A percentile compares a stretch with the other conserved stretches of the same genome.
These are phyloP conservation scores for Oncorhynchus mykiss DNA, from an alignment of 2,113 vertebrate genomes.

Conservation along the genomic window DNA sequence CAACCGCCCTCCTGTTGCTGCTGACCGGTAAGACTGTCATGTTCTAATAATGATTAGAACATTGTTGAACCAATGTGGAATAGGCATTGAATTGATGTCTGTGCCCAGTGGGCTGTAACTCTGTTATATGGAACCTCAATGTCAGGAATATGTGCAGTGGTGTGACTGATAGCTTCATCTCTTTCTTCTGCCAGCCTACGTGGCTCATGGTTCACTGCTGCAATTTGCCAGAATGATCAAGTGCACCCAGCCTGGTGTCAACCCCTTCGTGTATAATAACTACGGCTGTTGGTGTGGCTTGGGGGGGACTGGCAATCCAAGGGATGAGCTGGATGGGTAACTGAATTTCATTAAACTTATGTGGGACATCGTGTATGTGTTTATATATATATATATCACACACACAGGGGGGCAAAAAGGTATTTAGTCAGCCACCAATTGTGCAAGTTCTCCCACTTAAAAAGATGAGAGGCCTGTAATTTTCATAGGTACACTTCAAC, in stretches of 20 bases:
- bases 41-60: not conserved
- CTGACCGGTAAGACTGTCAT: conserved; percentile 49
- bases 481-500: no score
- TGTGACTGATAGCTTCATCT: not conserved
- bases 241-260: conserved; percentile 70
- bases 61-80: not conserved
- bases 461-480: no score
- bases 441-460: no score
- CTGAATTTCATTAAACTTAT: not conserved
- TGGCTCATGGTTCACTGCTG: conserved; percentile 47
- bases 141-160: not conserved
- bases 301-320: conserved; percentile 77
- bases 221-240: conserved; percentile 74
- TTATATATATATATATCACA: no score
- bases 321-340: conserved; percentile 82
- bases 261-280: conserved; percentile 58
- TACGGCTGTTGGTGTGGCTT: conserved; percentile 90
- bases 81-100: not conserved
- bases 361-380: not conserved
- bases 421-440: no score
- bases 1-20: conserved; percentile 32
- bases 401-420: no score
- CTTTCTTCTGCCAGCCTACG: conserved; percentile 37
- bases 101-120: not conserved
- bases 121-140: not conserved